Evolutionary conservation across 2,113 vertebrate genomes (phyloP).

Genomic region (Dascyllus trimaculatus): DNA sequence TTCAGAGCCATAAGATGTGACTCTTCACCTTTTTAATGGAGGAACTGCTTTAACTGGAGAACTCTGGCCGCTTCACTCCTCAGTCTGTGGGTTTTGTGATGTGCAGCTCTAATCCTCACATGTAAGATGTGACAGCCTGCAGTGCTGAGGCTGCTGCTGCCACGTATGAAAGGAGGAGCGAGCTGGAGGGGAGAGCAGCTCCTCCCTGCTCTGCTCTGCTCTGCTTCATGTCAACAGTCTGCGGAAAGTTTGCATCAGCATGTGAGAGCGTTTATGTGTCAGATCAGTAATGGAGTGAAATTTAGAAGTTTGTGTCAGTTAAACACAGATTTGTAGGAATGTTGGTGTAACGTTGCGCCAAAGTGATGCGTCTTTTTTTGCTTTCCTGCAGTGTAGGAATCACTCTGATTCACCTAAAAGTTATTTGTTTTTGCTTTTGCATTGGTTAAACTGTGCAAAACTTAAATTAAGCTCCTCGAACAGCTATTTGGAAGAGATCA

Average conservation of each 20-base stretch:
- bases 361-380: not conserved
- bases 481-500: no score
- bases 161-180: slow-evolving; percentile 83
- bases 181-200: not conserved
- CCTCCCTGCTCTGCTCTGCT: slow-evolving; percentile 33
- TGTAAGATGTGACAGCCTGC: slow-evolving; percentile 6
- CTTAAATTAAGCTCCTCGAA: not conserved
- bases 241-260: slow-evolving; percentile 50
- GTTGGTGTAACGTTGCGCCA: not conserved
- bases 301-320: not conserved
- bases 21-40: not conserved
- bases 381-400: not conserved
- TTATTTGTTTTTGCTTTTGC: not conserved
- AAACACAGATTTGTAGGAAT: not conserved
- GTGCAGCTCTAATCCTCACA: not conserved
- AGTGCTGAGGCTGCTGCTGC: slow-evolving; percentile 48
- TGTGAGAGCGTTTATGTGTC: not conserved
- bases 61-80: not conserved
- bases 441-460: not conserved
- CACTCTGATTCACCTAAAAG: not conserved
- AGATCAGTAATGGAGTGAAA: not conserved
- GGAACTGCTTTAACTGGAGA: not conserved
- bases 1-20: not conserved
- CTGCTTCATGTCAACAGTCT: not conserved
- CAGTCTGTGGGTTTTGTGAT: not conserved